Base-by-base conservation (phyloP, 2,113 vertebrate species). In the Poeciliopsis prolifica region DNA sequence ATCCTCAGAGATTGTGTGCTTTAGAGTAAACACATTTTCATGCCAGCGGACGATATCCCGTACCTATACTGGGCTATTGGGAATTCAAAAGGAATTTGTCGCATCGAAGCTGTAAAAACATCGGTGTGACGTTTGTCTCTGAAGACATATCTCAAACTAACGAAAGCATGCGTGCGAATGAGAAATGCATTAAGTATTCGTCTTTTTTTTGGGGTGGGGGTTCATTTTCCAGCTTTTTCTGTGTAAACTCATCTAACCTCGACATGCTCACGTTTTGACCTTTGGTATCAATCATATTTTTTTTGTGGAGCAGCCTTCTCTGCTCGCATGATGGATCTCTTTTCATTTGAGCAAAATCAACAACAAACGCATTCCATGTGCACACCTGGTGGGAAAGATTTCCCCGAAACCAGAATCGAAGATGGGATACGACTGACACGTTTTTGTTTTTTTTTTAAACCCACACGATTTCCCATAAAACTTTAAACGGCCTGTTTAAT, bases 11-110 rank as follows among this genome's bases (percentile, higher is more conserved):
- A 67, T 19, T 72, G 69, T 67, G 67, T 65, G 35, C 76, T 78
- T 83, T 54, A 84, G 80, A 89, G 87, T 74, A 87, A 87, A 86
- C 30, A 58, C 75, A 79, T 65, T 22, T 77, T 60, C 22, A 54
- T 78, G 78, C 87, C 84, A 87, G 65, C 54, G 65, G 17, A 24
- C 67, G 77, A 78, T 73, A 72, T 83, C 85, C 28, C 77, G 30
- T 58, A 75, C 61, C 78, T 83, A 85, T 58, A 58, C 17, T 3
- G 51, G 51, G 51, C 51, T n/a, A n/a, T 22, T 54, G 10, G 51
- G 51, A 58, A n/a, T 58, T n/a, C 51, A 86, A 68, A 83, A 86
- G 74, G 61, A 66, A 65, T 78, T 66, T 64, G 62, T 26, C 61
- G 63, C 61, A 70, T 61, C 66, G 40, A 80, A 73, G 70, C 26